Evolutionary conservation across 2,797 vertebrate species (phyloP).

Genomic region (Hybognathus amarus): DNA sequence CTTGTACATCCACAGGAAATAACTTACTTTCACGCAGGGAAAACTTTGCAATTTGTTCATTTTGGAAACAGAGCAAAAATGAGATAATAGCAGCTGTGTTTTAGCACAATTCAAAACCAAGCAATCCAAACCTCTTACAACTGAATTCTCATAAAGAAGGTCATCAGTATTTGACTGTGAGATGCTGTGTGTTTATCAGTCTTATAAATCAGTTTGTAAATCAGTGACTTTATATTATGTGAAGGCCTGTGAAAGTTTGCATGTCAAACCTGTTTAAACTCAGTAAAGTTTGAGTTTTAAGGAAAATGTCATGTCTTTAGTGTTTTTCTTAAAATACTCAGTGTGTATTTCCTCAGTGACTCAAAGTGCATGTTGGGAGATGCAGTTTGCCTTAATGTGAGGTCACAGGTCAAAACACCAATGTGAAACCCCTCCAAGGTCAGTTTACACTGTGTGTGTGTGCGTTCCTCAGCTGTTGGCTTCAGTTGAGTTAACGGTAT

Average conservation of each 20-base stretch:
- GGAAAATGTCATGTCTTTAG: background rate
- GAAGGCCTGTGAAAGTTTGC: background rate
- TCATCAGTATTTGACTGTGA: background rate
- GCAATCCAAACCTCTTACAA: background rate
- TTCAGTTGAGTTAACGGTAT: conserved; percentile 64
- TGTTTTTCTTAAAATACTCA: conserved; percentile 62
- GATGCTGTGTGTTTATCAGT: background rate
- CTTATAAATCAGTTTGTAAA: conserved; percentile 1
- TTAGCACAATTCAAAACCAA: conserved; percentile 14
- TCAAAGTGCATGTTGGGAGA: conserved; percentile 32
- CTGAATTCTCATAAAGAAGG: background rate
- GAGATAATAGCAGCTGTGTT: background rate
- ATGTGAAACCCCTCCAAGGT: conserved; percentile 33
- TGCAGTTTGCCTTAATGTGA: conserved; percentile 27
- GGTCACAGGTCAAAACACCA: conserved; percentile 19
- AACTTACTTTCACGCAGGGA: background rate
- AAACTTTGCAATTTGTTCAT: background rate
- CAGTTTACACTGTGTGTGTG: conserved; percentile 48
- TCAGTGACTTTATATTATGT: background rate
- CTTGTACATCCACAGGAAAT: background rate
- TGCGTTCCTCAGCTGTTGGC: conserved; percentile 72
- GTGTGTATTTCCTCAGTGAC: conserved; percentile 46
- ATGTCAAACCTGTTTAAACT: conserved; percentile 11
- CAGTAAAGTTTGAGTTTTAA: conserved; percentile 12
- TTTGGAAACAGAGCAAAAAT: background rate